These are phyloP conservation scores for Tigriopus californicus DNA, from an alignment of 2,888 invertebrate species.

Conservation along the genomic window DNA sequence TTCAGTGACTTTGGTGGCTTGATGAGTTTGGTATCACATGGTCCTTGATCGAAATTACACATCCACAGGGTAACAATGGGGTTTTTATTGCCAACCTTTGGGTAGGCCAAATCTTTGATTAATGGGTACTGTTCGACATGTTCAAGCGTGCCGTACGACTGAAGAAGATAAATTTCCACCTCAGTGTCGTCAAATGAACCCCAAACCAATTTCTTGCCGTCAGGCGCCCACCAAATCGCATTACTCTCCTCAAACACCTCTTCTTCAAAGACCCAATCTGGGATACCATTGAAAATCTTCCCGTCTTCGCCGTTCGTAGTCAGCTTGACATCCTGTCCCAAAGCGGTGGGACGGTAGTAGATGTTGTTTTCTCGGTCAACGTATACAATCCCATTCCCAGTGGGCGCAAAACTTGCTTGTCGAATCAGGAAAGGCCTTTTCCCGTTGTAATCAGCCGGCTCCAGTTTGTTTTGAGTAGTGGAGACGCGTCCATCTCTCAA, in stretches of 20 bases:
- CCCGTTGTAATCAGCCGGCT: neutral
- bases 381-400: constrained; percentile 11
- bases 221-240: constrained; percentile 75
- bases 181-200: constrained; percentile 56
- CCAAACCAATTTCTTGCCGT: constrained; percentile 56
- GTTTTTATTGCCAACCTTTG: constrained; percentile 6
- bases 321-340: constrained; percentile 2
- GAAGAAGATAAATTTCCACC: constrained; percentile 53
- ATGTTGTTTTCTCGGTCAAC: constrained; percentile 12
- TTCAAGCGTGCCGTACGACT: constrained; percentile 23
- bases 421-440: neutral
- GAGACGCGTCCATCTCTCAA: neutral
- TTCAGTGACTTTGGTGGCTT: constrained; percentile 43
- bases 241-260: constrained; percentile 64
- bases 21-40: neutral
- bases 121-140: neutral
- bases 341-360: constrained; percentile 7
- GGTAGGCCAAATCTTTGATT: constrained; percentile 1
- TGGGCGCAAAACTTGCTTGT: constrained; percentile 3
- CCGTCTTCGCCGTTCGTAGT: constrained; percentile 23
- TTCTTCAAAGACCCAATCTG: constrained; percentile 95
- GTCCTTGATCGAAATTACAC: neutral
- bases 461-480: neutral
- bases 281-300: constrained; percentile 59
- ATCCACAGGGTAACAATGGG: constrained; percentile 10